Evolutionary conservation across 1,140 invertebrate species (phyloP).

Genomic region (Dolichoris vasculosae): DNA sequence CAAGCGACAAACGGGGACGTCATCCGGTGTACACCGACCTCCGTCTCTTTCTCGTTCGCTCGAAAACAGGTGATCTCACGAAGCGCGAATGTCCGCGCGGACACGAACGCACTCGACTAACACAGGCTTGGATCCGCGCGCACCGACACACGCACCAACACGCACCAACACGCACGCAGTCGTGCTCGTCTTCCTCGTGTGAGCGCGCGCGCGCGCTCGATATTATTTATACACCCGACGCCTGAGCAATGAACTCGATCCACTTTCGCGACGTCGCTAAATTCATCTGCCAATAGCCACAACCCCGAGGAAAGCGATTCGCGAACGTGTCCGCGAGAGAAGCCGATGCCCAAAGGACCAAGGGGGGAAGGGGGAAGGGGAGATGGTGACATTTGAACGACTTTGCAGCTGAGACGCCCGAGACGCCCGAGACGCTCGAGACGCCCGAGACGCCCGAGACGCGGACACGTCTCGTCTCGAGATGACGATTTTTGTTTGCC

Average conservation of each 20-base stretch:
- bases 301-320: neutral
- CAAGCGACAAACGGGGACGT: neutral
- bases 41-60: neutral
- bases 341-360: neutral
- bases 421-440: neutral
- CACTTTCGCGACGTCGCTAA: conserved; percentile 45
- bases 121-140: too few relatives aligned
- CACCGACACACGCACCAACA: too few relatives aligned
- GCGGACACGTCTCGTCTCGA: neutral
- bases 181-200: conserved; percentile 27
- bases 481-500: neutral
- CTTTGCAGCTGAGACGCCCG: neutral
- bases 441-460: neutral
- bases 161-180: neutral
- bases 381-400: neutral
- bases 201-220: conserved; percentile 18
- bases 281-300: conserved; percentile 28
- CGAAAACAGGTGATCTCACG: conserved; percentile 19
- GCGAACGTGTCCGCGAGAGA: conserved; percentile 18
- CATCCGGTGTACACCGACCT: neutral
- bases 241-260: conserved; percentile 53
- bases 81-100: neutral
- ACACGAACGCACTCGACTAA: too few relatives aligned
- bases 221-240: conserved; percentile 45
- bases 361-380: too few relatives aligned